phyloP scores from a whole-genome alignment of 2,797 vertebrate species.

The Holocentrus rufus region DNA sequence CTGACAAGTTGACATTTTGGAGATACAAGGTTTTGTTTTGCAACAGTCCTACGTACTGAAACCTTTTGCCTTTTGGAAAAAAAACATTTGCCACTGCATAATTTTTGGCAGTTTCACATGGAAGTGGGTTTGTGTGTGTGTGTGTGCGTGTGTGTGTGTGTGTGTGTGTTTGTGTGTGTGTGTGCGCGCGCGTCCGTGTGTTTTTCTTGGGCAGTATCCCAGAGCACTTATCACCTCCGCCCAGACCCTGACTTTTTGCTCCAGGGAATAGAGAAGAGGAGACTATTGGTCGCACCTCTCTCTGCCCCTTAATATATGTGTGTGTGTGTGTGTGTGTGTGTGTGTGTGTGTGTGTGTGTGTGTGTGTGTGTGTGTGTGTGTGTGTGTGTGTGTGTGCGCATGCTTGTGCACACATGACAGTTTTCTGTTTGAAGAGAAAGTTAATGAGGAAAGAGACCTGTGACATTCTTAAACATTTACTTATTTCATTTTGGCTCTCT shows the following conservation, averaged over 20 bases:
- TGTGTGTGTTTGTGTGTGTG: constrained; percentile 5
- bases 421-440: constrained; percentile 50
- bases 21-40: too few relatives aligned
- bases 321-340: constrained; percentile 28
- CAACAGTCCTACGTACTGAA: too few relatives aligned
- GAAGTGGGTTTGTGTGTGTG: too few relatives aligned
- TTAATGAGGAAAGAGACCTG: constrained; percentile 53
- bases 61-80: too few relatives aligned
- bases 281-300: constrained; percentile 61
- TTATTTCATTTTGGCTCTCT: constrained; percentile 37
- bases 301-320: constrained; percentile 37
- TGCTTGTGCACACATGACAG: constrained; percentile 22
- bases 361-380: too few relatives aligned
- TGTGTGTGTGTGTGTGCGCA: constrained; percentile 7
- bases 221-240: constrained; percentile 78
- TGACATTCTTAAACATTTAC: constrained; percentile 45
- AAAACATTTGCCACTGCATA: too few relatives aligned
- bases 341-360: constrained; percentile 19
- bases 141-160: constrained; percentile 21
- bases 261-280: constrained; percentile 60
- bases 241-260: constrained; percentile 73
- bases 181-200: neutral
- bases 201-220: constrained; percentile 53
- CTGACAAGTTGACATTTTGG: too few relatives aligned
- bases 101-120: too few relatives aligned